Evolutionary conservation across 2,113 vertebrate species (phyloP), one percentile per base, ranked within the genome.

Genomic region (Poeciliopsis turrubarensis): DNA sequence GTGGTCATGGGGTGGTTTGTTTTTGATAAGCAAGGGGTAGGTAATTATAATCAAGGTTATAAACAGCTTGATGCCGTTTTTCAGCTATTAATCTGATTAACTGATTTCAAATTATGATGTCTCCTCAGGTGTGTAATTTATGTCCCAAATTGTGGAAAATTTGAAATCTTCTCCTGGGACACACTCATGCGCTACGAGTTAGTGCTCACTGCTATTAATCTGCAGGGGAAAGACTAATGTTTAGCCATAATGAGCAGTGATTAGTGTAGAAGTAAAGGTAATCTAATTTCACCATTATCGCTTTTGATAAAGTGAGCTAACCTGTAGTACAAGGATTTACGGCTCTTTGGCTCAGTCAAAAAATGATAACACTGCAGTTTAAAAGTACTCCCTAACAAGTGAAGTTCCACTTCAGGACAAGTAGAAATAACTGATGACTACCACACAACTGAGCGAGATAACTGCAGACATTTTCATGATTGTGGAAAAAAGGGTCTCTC

Each of bases 31-130:
- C 51, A 47, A 30, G 37, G 72, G 31, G 26, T 27, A 57, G 60
- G 72, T 65, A 68, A 74, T 78, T 72, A 75, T 68, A 75, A 78
- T 77, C 60, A 71, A 64, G 39, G 44, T 26, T 60, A 77, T 64
- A 68, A 72, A 69, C 65, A 66, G 68, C 65, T 85, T 51, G 63
- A 29, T 64, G 51, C 65, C 79, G 60, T 74, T 71, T 51, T 8
- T 37, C 71, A 65, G 70, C 29, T 29, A 69, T 37, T 85, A 64
- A 73, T 73, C 15, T 60, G 60, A 70, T 76, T 72, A 71, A 76
- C 69, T 67, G 41, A 68, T 60, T 75, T 75, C 3, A 61, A 78
- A 73, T 70, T 12, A 75, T 69, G 66, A 78, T 25, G 0, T 81
- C 41, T 60, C 30, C 44, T 81, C 67, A 65, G 69, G 51, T 81